Base-by-base conservation (phyloP, 2,113 vertebrate species). In the Cynoglossus semilaevis region DNA sequence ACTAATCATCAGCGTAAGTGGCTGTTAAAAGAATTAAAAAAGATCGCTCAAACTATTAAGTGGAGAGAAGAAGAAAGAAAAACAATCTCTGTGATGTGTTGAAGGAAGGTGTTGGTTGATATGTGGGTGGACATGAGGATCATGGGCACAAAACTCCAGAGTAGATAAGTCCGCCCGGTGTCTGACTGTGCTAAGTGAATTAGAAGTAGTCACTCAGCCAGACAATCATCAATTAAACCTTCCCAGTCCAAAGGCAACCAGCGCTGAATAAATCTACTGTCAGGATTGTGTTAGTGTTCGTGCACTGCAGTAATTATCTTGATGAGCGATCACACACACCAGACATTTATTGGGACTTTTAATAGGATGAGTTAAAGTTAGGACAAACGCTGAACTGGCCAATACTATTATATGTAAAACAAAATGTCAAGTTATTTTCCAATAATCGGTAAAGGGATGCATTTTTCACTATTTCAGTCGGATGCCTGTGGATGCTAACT, bases 11-110 rank as follows among this genome's bases (percentile, higher is more conserved):
- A 89, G 82, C 70, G 67, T 88, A 86, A 85, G 89, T 82, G 79
- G 77, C 83, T 86, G 88, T 80, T 92, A 82, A 83, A 63, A 11
- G 90, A 92, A 93, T 93, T 91, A 92, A 88, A 80, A 84, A 85
- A 85, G 89, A 88, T 81, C 74, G 88, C 91, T 90, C 88, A 85
- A 93, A 92, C 79, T 93, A 88, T 91, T 92, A 94, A 92, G 93
- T 92, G 93, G 93, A 91, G 87, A 93, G 91, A 92, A 90, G 83
- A 86, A 90, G 88, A 91, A 67, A 81, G 92, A n/a, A n/a, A n/a
- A n/a, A n/a, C n/a, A n/a, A n/a, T n/a, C n/a, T 93, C 75, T 57
- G 72, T 55, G 62, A 83, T 58, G 74, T 80, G 78, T 67, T 82
- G 77, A 83, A 47, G 58, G 58, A 70, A 75, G 72, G 22, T 79